A percentile compares a stretch with the other conserved stretches of the same genome.
Evolutionary conservation across 2,888 invertebrate genomes (phyloP).

Genomic region (Lithophane semibrunnea): DNA sequence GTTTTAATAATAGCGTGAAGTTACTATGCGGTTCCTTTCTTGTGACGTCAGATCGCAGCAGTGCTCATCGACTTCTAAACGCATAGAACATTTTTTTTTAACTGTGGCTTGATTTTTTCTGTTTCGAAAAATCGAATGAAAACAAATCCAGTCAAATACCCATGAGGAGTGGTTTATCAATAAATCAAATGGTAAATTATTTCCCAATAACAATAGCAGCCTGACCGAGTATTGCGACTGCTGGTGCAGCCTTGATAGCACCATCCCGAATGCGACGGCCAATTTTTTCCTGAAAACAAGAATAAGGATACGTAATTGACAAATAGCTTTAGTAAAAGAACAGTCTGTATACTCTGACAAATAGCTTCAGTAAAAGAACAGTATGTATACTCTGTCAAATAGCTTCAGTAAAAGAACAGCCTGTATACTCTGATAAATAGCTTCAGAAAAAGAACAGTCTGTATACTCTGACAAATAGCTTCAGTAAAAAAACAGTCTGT

Average conservation of each 20-base stretch:
- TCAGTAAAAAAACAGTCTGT: too few relatives aligned
- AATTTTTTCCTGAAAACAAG: background rate
- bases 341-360: background rate
- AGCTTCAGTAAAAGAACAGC: too few relatives aligned
- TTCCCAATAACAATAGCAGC: background rate
- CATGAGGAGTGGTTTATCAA: background rate
- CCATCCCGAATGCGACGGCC: background rate
- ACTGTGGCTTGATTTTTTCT: background rate
- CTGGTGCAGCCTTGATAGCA: slow-evolving; percentile 11
- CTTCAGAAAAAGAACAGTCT: too few relatives aligned
- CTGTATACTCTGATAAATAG: too few relatives aligned
- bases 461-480: too few relatives aligned
- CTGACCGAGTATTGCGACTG: background rate
- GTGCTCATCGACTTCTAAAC: background rate
- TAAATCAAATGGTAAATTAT: background rate
- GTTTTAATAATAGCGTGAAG: background rate
- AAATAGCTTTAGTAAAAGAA: background rate
- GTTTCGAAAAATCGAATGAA: background rate
- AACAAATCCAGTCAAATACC: background rate
- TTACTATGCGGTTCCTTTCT: background rate
- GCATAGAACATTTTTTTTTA: background rate
- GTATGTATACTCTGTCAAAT: too few relatives aligned
- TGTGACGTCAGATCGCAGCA: background rate
- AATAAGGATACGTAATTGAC: background rate
- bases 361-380: too few relatives aligned